Evolutionary conservation across 2,797 vertebrate species (phyloP).

Genomic region (Platyrinchus mystaceus): DNA sequence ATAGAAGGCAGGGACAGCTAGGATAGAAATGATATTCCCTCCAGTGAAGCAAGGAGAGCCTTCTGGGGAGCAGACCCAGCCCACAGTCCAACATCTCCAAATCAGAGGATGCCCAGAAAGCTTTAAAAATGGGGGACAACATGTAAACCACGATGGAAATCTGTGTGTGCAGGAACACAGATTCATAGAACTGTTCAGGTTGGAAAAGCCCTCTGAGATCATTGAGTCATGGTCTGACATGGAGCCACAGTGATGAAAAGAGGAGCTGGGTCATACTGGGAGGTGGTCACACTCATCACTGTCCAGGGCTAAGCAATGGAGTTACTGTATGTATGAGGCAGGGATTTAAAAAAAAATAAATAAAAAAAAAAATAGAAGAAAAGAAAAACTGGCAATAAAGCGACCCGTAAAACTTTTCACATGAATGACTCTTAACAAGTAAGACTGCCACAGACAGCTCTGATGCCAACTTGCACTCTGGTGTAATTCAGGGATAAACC

Average conservation of each 20-base stretch:
- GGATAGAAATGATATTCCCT: neutral
- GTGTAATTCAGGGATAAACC: neutral
- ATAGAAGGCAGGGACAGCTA: neutral
- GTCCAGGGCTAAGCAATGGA: neutral
- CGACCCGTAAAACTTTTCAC: neutral
- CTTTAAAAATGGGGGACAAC: neutral
- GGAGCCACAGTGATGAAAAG: fast-evolving
- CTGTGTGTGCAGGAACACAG: too few species aligned
- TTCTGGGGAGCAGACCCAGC: neutral
- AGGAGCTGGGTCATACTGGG: neutral
- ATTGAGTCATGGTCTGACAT: neutral
- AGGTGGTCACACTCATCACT: neutral
- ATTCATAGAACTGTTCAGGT: neutral
- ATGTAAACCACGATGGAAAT: neutral
- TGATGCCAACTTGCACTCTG: neutral
- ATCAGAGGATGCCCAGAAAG: neutral
- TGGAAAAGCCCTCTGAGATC: neutral
- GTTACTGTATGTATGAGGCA: neutral
- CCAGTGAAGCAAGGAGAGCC: neutral
- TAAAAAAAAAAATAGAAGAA: too few species aligned
- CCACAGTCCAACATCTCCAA: neutral
- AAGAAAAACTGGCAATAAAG: neutral
- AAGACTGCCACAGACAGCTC: neutral
- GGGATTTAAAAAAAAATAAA: too few species aligned
- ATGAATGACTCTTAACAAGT: neutral